Conservation (phyloP, 1,140 invertebrate genomes). For the Achroia grisella region DNA sequence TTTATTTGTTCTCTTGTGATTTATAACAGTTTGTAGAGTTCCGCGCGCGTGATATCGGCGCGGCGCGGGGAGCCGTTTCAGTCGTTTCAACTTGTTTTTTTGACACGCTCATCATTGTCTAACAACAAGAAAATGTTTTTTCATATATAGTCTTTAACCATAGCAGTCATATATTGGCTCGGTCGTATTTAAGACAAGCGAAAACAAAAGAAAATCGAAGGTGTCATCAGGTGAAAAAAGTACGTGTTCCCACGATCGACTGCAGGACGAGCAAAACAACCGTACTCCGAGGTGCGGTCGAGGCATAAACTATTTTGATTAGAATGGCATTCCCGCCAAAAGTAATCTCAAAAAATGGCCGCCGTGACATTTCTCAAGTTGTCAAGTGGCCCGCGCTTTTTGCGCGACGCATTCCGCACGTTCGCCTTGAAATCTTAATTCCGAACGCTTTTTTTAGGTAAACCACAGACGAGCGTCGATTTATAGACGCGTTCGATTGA, state of each 20-base stretch:
- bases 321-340: slow-evolving; percentile 57
- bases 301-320: slow-evolving; percentile 72
- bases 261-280: slow-evolving; percentile 4
- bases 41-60: slow-evolving; percentile 13
- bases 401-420: slow-evolving; percentile 41
- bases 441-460: slow-evolving; percentile 42
- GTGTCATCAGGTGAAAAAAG: slow-evolving; percentile 16
- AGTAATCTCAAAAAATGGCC: slow-evolving; percentile 23
- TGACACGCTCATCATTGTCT: too few relatives aligned
- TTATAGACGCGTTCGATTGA: slow-evolving; percentile 42
- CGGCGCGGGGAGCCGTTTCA: not conserved
- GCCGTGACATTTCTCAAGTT: slow-evolving; percentile 56
- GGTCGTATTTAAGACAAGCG: slow-evolving; percentile 7
- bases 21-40: slow-evolving; percentile 42
- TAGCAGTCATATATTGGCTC: too few relatives aligned
- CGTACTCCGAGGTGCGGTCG: slow-evolving; percentile 14
- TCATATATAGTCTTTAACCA: too few relatives aligned
- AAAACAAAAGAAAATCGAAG: slow-evolving; percentile 10
- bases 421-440: slow-evolving; percentile 68
- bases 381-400: slow-evolving; percentile 51
- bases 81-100: too few relatives aligned
- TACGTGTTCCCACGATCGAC: slow-evolving; percentile 48
- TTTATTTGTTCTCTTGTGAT: slow-evolving; percentile 62
- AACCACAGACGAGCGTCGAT: slow-evolving; percentile 29
- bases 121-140: too few relatives aligned